These are phyloP conservation scores for Hirtodrosophila confusa DNA, from an alignment of 2,888 invertebrate genomes.

Conservation along the genomic window DNA sequence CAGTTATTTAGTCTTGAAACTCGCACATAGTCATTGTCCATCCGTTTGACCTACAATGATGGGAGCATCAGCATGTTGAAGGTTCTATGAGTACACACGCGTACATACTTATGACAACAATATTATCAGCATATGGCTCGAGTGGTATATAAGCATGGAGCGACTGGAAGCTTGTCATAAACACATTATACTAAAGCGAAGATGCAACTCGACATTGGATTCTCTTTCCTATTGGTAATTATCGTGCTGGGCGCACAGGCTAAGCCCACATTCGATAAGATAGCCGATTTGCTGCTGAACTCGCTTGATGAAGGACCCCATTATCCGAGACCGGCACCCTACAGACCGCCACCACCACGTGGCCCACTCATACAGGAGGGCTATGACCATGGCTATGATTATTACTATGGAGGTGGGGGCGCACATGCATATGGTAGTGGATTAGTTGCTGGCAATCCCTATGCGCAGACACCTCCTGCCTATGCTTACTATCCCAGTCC, in stretches of 20 bases:
- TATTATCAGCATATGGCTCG: too few relatives aligned
- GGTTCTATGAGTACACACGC: too few relatives aligned
- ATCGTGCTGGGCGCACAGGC: conserved; percentile 25
- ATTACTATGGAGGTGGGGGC: conserved; percentile 51
- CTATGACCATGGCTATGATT: conserved; percentile 66
- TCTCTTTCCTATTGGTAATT: conserved; percentile 20
- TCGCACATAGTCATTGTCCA: too few relatives aligned
- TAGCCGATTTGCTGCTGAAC: conserved; percentile 58
- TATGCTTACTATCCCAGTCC: conserved; percentile 39
- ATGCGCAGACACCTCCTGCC: conserved; percentile 20
- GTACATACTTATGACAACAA: too few relatives aligned
- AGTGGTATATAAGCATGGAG: too few relatives aligned
- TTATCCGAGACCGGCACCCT: conserved; percentile 9
- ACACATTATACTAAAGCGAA: background rate
- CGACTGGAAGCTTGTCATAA: too few relatives aligned
- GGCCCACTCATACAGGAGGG: conserved; percentile 63
- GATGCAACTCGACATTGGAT: conserved; percentile 46
- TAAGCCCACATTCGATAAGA: conserved; percentile 70
- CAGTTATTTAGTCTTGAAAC: too few relatives aligned
- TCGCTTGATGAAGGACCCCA: conserved; percentile 33
- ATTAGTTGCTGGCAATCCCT: conserved; percentile 3
- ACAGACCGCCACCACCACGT: conserved; percentile 14
- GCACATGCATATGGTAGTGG: conserved; percentile 37
- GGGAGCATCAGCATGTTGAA: too few relatives aligned
- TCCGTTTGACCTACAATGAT: too few relatives aligned